Evolutionary conservation across 1,140 invertebrate species (phyloP).

Genomic region (Dendrolimus punctatus): DNA sequence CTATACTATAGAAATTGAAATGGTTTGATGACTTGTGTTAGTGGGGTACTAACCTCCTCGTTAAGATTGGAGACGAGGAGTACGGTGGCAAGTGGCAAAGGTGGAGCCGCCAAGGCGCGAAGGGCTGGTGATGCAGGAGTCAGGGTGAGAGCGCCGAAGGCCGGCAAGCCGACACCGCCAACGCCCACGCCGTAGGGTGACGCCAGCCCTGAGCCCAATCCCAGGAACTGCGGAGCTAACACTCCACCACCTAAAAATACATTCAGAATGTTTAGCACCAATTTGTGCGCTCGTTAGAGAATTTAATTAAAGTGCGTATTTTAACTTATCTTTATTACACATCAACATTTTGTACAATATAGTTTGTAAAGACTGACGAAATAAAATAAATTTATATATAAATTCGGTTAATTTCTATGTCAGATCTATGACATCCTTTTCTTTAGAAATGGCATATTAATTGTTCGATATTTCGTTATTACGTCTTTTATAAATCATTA

Average conservation of each 20-base stretch:
- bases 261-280: background rate
- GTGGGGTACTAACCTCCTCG: constrained; percentile 83
- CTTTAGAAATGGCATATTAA: no score
- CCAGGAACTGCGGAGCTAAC: constrained; percentile 70
- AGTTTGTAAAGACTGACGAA: no score
- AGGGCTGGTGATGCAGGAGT: constrained; percentile 79
- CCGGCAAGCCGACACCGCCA: constrained; percentile 81
- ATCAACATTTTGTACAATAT: no score
- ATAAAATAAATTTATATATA: no score
- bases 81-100: constrained; percentile 82
- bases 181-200: constrained; percentile 84
- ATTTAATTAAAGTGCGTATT: no score
- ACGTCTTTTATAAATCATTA: no score
- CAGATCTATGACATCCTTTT: no score
- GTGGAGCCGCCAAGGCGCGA: constrained; percentile 75
- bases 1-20: no score
- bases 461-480: no score
- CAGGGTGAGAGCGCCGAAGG: constrained; percentile 81
- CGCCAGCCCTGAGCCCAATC: constrained; percentile 78
- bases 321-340: no score
- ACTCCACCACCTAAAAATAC: constrained; percentile 59
- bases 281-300: background rate
- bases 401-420: no score
- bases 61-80: constrained; percentile 92
- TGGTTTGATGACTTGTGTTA: background rate